phyloP scores from a whole-genome alignment of 2,888 invertebrate species.

The Liopterus haemorrhoidalis region DNA sequence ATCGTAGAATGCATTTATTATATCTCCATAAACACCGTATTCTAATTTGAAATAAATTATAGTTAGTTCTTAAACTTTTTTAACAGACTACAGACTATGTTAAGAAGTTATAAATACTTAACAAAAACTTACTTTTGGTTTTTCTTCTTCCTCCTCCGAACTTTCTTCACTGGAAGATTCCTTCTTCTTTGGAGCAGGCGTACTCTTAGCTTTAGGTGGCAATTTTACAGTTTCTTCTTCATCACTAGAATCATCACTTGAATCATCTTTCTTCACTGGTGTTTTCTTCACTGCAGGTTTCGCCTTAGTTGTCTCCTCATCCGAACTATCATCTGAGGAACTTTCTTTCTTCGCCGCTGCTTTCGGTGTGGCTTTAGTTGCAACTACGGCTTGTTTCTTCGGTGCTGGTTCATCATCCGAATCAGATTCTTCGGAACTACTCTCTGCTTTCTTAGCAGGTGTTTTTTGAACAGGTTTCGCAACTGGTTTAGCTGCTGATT shows the following conservation, averaged over 20 bases:
- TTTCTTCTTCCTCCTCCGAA: slow-evolving; percentile 23
- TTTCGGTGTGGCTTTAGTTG: slow-evolving; percentile 30
- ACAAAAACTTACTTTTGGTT: too few relatives aligned
- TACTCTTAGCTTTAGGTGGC: slow-evolving; percentile 27
- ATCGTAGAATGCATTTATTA: too few relatives aligned
- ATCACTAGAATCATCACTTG: slow-evolving; percentile 14
- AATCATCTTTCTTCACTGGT: slow-evolving; percentile 30
- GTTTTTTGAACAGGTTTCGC: slow-evolving; percentile 23
- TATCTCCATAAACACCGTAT: too few relatives aligned
- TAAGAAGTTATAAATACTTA: too few relatives aligned
- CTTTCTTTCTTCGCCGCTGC: slow-evolving; percentile 32
- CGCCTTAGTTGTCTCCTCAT: slow-evolving; percentile 41
- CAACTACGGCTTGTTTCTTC: slow-evolving; percentile 30
- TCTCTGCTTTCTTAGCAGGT: slow-evolving; percentile 26
- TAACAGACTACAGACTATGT: neutral
- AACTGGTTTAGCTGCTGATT: slow-evolving; percentile 27
- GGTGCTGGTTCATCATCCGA: slow-evolving; percentile 32
- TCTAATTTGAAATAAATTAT: too few relatives aligned
- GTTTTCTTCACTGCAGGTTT: slow-evolving; percentile 32
- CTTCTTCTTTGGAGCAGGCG: slow-evolving; percentile 41
- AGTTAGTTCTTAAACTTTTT: too few relatives aligned
- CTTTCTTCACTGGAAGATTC: slow-evolving; percentile 35
- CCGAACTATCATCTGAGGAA: slow-evolving; percentile 36
- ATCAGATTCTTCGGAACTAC: slow-evolving; percentile 19
- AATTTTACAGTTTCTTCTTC: slow-evolving; percentile 34